Evolutionary conservation across 1,140 invertebrate genomes (phyloP).

Genomic region (Bombus terrestris): DNA sequence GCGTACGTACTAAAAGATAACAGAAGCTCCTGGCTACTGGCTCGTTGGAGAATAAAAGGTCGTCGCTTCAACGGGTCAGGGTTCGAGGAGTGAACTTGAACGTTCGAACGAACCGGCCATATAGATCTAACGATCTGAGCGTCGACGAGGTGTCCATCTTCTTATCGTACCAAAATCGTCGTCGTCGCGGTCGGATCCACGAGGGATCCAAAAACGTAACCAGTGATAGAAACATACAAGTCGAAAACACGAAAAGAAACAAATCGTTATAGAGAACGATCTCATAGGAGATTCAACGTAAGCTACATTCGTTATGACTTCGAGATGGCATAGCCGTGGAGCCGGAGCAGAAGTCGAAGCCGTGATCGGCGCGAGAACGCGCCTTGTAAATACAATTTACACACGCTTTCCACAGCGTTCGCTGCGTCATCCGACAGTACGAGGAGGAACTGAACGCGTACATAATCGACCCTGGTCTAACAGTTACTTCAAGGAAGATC

Average conservation of each 20-base stretch:
- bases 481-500: background rate
- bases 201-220: conserved; percentile 24
- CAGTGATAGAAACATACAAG: conserved; percentile 49
- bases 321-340: conserved; percentile 49
- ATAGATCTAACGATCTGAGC: conserved; percentile 6
- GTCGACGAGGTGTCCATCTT: conserved; percentile 50
- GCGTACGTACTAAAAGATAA: background rate
- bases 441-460: conserved; percentile 16
- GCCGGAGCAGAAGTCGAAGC: conserved; percentile 64
- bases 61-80: conserved; percentile 60
- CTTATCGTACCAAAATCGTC: conserved; percentile 59
- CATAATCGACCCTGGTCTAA: conserved; percentile 6
- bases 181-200: conserved; percentile 54
- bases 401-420: conserved; percentile 50
- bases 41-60: conserved; percentile 59
- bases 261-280: background rate
- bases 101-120: conserved; percentile 13
- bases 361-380: conserved; percentile 72
- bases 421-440: conserved; percentile 28
- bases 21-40: background rate
- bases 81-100: conserved; percentile 45
- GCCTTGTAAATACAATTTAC: conserved; percentile 73
- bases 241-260: background rate
- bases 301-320: conserved; percentile 52
- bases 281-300: conserved; percentile 13